phyloP scores from a whole-genome alignment of 2,888 invertebrate genomes.

The Esperia sulphurella region DNA sequence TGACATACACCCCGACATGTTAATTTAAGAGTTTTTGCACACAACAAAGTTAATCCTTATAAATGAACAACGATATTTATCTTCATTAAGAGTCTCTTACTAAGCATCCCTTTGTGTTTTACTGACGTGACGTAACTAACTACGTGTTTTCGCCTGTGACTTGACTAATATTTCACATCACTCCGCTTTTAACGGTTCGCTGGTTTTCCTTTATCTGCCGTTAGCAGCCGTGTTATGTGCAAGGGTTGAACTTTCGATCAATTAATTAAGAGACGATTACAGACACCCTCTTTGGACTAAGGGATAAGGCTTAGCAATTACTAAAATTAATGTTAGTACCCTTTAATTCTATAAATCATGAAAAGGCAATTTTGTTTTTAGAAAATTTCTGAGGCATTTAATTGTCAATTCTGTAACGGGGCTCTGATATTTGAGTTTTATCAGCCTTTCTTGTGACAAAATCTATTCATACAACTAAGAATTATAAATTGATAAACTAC shows the following conservation, averaged over 20 bases:
- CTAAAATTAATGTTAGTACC: constrained; percentile 60
- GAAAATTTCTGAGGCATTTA: no score
- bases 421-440: no score
- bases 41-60: constrained; percentile 66
- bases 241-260: constrained; percentile 75
- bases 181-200: constrained; percentile 66
- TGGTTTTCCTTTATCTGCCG: constrained; percentile 69
- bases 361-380: not conserved
- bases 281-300: constrained; percentile 46
- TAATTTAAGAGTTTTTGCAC: constrained; percentile 58
- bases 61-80: constrained; percentile 74
- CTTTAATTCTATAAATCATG: constrained; percentile 51
- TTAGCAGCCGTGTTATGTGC: constrained; percentile 71
- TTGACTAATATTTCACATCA: constrained; percentile 74
- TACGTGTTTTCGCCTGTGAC: constrained; percentile 52
- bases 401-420: no score
- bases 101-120: constrained; percentile 72
- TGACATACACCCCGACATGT: constrained; percentile 37
- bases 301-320: constrained; percentile 53
- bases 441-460: no score
- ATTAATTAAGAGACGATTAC: constrained; percentile 74
- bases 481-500: no score
- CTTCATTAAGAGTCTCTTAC: constrained; percentile 75
- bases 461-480: no score
- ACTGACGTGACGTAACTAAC: constrained; percentile 67